Evolutionary conservation across 2,113 vertebrate genomes (phyloP).

Genomic region (Cyanocitta stelleri): DNA sequence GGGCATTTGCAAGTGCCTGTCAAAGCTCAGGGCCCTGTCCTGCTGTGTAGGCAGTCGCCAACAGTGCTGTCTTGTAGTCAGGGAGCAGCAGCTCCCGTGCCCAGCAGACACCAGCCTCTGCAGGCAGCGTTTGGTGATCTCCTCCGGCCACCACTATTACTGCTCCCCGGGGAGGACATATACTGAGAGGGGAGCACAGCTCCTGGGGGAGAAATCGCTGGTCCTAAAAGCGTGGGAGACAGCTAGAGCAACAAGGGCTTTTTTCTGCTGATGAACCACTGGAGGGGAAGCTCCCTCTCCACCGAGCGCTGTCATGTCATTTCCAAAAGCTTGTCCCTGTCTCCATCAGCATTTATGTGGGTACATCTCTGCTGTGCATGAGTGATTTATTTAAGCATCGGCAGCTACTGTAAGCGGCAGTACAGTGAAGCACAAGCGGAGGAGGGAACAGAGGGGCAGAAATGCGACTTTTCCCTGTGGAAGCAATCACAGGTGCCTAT

Average conservation of each 20-base stretch:
- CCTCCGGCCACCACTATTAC: background rate
- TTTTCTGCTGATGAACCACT: background rate
- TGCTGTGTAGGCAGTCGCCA: background rate
- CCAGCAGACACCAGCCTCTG: background rate
- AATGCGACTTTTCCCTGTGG: background rate
- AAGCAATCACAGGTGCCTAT: background rate
- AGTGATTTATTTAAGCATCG: slow-evolving; percentile 29
- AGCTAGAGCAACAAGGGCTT: background rate
- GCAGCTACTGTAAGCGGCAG: background rate
- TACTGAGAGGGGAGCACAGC: background rate
- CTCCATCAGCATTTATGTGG: slow-evolving; percentile 22
- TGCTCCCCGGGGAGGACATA: background rate
- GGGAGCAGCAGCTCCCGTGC: background rate
- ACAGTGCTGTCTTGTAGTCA: accelerated
- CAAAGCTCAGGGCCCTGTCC: background rate
- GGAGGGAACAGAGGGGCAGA: background rate
- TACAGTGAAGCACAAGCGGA: background rate
- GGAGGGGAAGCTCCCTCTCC: background rate
- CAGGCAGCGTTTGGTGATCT: background rate
- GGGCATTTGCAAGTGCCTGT: background rate
- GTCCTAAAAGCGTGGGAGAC: background rate
- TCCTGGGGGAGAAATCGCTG: background rate
- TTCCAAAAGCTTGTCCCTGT: slow-evolving; percentile 32
- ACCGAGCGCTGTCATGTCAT: background rate
- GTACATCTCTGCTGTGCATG: background rate